These are phyloP conservation scores for Percina caprodes DNA, from an alignment of 2,113 vertebrate genomes.

Conservation along the genomic window DNA sequence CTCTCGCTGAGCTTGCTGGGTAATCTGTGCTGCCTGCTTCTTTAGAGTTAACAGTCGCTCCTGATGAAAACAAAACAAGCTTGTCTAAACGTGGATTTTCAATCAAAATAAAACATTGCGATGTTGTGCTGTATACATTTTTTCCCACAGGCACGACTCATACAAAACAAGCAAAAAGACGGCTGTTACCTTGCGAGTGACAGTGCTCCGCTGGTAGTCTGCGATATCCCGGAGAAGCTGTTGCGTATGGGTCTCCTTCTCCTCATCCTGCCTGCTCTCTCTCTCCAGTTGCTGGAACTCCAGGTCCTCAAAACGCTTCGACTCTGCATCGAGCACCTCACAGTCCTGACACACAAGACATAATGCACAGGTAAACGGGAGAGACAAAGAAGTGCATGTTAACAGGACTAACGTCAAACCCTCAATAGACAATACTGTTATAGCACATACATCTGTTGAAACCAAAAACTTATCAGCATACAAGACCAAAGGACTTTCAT, in stretches of 20 bases:
- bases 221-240: conserved; percentile 93
- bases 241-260: conserved; percentile 92
- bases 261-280: conserved; percentile 94
- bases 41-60: conserved; percentile 93
- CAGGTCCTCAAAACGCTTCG: conserved; percentile 95
- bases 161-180: background rate
- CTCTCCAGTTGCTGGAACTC: conserved; percentile 97
- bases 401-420: background rate
- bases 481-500: background rate
- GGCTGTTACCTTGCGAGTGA: conserved; percentile 89
- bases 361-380: conserved; percentile 8
- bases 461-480: background rate
- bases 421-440: conserved; percentile 6
- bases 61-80: conserved; percentile 68
- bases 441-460: background rate
- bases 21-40: conserved; percentile 92
- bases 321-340: conserved; percentile 91
- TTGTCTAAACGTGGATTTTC: background rate
- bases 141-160: background rate
- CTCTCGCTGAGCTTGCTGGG: conserved; percentile 93
- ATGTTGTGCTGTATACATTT: background rate
- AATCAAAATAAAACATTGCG: background rate
- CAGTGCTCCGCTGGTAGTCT: conserved; percentile 91
- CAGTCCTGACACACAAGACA: conserved; percentile 85
- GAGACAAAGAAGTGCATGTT: background rate